phyloP scores from a whole-genome alignment of 2,888 invertebrate species.

The Acronicta alni region DNA sequence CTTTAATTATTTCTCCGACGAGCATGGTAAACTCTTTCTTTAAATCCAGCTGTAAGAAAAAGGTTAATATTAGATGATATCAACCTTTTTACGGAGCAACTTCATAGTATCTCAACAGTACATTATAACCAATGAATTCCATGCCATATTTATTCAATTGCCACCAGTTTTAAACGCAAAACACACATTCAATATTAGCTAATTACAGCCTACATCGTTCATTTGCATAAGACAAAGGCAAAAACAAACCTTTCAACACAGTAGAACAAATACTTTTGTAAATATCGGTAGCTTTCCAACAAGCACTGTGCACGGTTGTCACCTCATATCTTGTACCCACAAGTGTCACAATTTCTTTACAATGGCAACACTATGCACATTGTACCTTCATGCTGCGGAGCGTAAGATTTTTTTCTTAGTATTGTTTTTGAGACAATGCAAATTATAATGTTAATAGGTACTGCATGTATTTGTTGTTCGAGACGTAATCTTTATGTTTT shows the following conservation, averaged over 20 bases:
- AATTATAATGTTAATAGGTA: constrained; percentile 51
- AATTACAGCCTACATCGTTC: constrained; percentile 55
- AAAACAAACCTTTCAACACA: constrained; percentile 52
- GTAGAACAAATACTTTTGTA: constrained; percentile 60
- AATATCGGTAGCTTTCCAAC: constrained; percentile 63
- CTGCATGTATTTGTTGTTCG: constrained; percentile 45
- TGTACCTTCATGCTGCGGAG: constrained; percentile 32
- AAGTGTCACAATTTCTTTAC: constrained; percentile 55
- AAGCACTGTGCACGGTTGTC: constrained; percentile 61
- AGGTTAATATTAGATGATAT: no score
- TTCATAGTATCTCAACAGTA: constrained; percentile 10
- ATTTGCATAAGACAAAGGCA: constrained; percentile 56
- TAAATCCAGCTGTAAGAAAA: no score
- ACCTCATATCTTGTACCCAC: constrained; percentile 50
- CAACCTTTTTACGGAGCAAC: no score
- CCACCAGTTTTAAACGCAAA: constrained; percentile 42
- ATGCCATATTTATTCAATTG: constrained; percentile 55
- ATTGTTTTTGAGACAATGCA: constrained; percentile 46
- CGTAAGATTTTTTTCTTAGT: constrained; percentile 36
- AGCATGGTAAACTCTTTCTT: no score
- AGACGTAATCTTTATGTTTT: constrained; percentile 32
- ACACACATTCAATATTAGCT: constrained; percentile 60
- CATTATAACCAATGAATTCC: constrained; percentile 40
- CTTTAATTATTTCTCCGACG: no score
- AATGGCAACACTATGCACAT: constrained; percentile 38